phyloP scores from a whole-genome alignment of 2,888 invertebrate species.

The Oxycera nigricornis region DNA sequence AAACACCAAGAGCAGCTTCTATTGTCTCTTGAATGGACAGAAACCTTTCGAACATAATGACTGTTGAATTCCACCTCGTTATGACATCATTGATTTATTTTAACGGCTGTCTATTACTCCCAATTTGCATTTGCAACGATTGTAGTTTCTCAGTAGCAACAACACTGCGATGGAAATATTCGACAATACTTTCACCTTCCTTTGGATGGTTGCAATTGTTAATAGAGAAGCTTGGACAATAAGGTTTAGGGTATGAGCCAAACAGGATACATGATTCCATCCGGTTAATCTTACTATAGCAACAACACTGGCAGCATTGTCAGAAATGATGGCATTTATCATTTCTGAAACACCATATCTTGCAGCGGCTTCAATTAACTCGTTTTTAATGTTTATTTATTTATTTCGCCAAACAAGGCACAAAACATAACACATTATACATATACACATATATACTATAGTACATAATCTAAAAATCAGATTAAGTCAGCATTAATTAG shows the following conservation, averaged over 20 bases:
- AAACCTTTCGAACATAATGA: not conserved
- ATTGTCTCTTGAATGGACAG: not conserved
- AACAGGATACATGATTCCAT: not conserved
- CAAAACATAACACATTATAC: too few relatives aligned
- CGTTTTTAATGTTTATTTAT: too few relatives aligned
- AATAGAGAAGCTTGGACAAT: not conserved
- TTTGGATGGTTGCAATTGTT: not conserved
- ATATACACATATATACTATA: too few relatives aligned
- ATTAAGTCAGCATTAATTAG: too few relatives aligned
- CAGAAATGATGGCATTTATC: not conserved
- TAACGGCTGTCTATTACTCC: not conserved
- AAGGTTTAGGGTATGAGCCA: not conserved
- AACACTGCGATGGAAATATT: not conserved
- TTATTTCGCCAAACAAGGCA: too few relatives aligned
- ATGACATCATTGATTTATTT: not conserved
- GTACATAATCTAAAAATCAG: too few relatives aligned
- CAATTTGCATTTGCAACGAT: not conserved
- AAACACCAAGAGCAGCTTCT: not conserved
- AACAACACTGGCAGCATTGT: not conserved
- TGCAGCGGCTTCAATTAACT: too few relatives aligned
- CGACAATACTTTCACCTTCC: not conserved
- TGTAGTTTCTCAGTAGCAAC: not conserved
- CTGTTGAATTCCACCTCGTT: not conserved
- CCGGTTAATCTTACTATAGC: too few relatives aligned
- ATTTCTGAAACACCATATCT: not conserved